Base-by-base conservation (phyloP, 1,140 invertebrate species). In the Trichonephila clavipes region DNA sequence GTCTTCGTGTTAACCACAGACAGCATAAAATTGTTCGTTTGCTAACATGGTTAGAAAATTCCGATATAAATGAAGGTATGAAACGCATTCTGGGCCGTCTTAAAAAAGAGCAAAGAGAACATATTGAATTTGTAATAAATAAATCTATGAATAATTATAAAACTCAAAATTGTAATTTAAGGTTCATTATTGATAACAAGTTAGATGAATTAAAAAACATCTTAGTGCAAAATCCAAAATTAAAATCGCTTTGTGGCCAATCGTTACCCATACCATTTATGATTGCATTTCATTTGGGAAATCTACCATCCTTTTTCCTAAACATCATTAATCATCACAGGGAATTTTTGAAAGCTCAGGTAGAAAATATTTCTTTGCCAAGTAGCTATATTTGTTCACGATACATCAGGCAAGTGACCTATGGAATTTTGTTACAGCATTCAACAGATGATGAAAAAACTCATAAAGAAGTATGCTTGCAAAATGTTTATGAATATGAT, bases 11-110 rank as follows among this genome's bases (percentile, higher is more conserved):
- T 96, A 88, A 96, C 96, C 94, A 96, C 96, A 82, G 96, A 94
- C 96, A 97, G 93, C 95, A 96, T 93, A 96, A 96, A 95, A 98
- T 98, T 94, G 96, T 97, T 91, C 96, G 96, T 24, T 95, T 98
- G 4, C 96, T 98, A 0, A 95, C 96, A 61, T 98, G 98, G 98
- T 94, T 98, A 0, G 96, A 97, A 95, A 97, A 97, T 95, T 97
- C 96, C n/a, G 94, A 86, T 19, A 95, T 97, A 19, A 96, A 98
- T 58, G 96, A 97, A 24, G 98, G 97, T 0, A 96, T 98, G 62
- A 94, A 95, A 10, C 88, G 94, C 64, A 86, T 95, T 58, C 58
- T 96, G 44, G 88, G 62, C 19, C 95, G 93, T 90, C 93, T 95
- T n/a, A 95, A 95, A 59, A 94, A 95, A 61, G 92, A 95, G 40